These are phyloP conservation scores for Ranitomeya variabilis DNA, from an alignment of 2,113 vertebrate genomes.

Conservation along the genomic window DNA sequence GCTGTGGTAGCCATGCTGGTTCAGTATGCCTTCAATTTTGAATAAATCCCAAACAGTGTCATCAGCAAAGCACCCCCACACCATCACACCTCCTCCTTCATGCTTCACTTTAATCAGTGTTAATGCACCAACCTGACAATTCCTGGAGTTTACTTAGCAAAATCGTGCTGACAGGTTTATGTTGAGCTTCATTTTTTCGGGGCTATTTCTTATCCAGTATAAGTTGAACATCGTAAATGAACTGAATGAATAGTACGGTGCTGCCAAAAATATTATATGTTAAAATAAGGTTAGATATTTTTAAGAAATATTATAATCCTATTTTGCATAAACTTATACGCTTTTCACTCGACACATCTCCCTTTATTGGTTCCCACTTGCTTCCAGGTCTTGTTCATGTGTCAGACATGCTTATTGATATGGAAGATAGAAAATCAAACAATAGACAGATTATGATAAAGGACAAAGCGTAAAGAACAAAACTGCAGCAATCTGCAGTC, in stretches of 20 bases:
- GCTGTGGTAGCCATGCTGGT: no score
- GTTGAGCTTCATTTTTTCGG: background rate
- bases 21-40: no score
- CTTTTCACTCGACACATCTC: background rate
- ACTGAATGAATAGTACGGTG: background rate
- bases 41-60: no score
- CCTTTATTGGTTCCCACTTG: background rate
- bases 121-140: no score
- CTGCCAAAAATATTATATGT: background rate
- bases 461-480: background rate
- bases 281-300: background rate
- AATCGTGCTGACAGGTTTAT: background rate
- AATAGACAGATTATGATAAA: slow-evolving; percentile 10
- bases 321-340: background rate
- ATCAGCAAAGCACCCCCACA: no score
- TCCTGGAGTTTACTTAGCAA: no score
- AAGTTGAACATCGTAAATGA: background rate
- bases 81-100: no score
- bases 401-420: background rate
- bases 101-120: no score
- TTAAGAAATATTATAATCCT: background rate
- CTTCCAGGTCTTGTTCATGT: background rate
- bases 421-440: background rate
- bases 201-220: background rate
- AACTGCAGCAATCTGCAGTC: background rate